phyloP scores from a whole-genome alignment of 64 coral and sea anemone genomes.

The Actinia equina region DNA sequence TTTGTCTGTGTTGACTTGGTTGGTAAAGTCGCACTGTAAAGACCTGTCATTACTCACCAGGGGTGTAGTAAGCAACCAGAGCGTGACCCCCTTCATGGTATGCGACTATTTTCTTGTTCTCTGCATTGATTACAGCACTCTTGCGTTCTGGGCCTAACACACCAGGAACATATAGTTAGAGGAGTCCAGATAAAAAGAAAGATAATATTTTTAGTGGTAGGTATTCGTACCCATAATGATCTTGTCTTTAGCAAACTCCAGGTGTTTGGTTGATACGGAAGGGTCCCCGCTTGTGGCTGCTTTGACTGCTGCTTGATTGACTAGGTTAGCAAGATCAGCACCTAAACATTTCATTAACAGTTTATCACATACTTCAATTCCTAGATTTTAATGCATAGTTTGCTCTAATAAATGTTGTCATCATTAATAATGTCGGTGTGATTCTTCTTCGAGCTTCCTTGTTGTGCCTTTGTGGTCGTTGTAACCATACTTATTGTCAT shows the following conservation, averaged over 20 bases:
- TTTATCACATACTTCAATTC: background rate
- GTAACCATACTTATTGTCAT: too few species aligned
- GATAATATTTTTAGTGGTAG: background rate
- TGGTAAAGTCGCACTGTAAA: too few species aligned
- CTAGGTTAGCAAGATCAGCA: constrained; percentile 91
- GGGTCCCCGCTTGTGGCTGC: constrained; percentile 82
- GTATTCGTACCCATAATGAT: constrained; percentile 82
- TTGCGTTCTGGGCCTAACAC: constrained; percentile 85
- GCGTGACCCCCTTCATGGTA: constrained; percentile 97
- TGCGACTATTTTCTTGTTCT: constrained; percentile 82
- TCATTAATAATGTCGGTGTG: too few species aligned
- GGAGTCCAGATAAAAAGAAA: background rate
- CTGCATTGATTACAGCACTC: constrained; percentile 83
- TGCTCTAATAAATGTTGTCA: background rate
- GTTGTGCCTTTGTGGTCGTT: too few species aligned
- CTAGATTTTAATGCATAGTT: too few species aligned
- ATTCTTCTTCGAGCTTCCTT: too few species aligned
- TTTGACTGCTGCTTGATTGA: constrained; percentile 87
- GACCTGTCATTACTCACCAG: constrained; percentile 17
- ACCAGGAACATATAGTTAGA: background rate
- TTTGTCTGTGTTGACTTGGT: too few species aligned
- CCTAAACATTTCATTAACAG: constrained; percentile 18
- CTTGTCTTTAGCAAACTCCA: constrained; percentile 93
- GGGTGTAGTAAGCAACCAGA: constrained; percentile 81
- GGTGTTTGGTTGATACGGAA: constrained; percentile 72